phyloP scores from a whole-genome alignment of 1,140 invertebrate species.

The Trigoniulus corallinus region DNA sequence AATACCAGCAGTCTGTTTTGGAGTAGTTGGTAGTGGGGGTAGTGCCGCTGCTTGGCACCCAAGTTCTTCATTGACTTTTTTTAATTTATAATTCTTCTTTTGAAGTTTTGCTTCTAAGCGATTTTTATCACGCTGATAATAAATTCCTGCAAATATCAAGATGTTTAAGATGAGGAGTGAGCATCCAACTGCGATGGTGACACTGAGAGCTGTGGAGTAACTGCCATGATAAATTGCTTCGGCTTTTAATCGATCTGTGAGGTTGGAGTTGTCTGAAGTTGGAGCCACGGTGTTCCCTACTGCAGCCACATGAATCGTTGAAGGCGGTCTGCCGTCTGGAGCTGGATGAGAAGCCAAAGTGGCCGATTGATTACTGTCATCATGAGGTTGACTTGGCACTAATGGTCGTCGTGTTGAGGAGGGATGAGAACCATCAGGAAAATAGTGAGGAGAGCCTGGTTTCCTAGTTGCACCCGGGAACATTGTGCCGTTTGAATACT shows the following conservation, averaged over 20 bases:
- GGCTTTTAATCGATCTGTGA: background rate
- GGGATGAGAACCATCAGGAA: too few relatives aligned
- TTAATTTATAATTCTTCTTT: slow-evolving; percentile 39
- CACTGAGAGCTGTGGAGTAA: slow-evolving; percentile 70
- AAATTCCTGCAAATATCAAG: slow-evolving; percentile 81
- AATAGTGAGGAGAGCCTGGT: background rate
- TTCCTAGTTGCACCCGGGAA: slow-evolving; percentile 61
- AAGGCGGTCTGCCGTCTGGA: too few relatives aligned
- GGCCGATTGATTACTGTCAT: background rate
- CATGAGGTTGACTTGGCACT: background rate
- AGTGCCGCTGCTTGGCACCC: background rate
- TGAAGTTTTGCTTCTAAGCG: slow-evolving; percentile 56
- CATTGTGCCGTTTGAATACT: slow-evolving; percentile 57
- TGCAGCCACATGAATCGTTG: background rate
- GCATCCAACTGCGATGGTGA: slow-evolving; percentile 88
- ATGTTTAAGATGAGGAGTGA: slow-evolving; percentile 76
- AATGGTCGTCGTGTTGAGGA: background rate
- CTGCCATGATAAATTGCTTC: slow-evolving; percentile 55
- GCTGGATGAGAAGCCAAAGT: background rate
- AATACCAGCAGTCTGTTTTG: background rate
- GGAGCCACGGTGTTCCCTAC: background rate
- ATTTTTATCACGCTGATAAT: slow-evolving; percentile 77
- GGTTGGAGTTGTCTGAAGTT: background rate
- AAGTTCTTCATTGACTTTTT: background rate
- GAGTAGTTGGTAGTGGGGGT: background rate